A percentile compares a stretch with the other conserved stretches of the same genome.
phyloP scores from a whole-genome alignment of 2,113 vertebrate genomes.

The Corydoras sp. region DNA sequence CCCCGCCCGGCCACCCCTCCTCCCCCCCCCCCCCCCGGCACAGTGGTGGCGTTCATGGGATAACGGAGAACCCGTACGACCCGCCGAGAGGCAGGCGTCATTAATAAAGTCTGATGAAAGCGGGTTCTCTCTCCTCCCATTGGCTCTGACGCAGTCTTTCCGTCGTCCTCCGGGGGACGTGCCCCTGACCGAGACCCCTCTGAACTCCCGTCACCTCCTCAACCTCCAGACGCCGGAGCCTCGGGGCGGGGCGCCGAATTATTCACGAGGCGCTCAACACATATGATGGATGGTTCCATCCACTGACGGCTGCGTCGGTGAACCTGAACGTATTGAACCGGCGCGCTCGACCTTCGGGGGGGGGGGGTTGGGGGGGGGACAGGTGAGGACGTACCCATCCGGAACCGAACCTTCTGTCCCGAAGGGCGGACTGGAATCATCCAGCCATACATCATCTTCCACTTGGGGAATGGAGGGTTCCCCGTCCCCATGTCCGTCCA shows the following conservation, averaged over 20 bases:
- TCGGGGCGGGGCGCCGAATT: constrained; percentile 1
- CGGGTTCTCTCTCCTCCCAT: neutral
- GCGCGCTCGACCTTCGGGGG: too few species aligned
- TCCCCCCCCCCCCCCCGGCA: too few species aligned
- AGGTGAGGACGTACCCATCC: neutral
- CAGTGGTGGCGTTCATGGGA: neutral
- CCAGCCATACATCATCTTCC: too few species aligned
- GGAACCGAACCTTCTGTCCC: too few species aligned
- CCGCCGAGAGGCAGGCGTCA: neutral
- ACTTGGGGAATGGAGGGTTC: too few species aligned
- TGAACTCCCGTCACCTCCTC: constrained; percentile 20
- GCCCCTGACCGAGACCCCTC: constrained; percentile 8
- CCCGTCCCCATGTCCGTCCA: too few species aligned
- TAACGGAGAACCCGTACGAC: too few species aligned
- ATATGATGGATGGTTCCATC: constrained; percentile 60
- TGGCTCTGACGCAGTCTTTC: neutral
- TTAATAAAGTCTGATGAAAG: neutral
- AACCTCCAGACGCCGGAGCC: constrained; percentile 26
- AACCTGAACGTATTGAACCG: constrained; percentile 68
- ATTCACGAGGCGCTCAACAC: constrained; percentile 54
- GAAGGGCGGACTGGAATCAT: too few species aligned
- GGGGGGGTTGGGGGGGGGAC: too few species aligned
- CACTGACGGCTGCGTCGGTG: constrained; percentile 67
- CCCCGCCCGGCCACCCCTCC: too few species aligned
- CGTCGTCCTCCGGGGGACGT: constrained; percentile 6